Evolutionary conservation across 92 coral and sea anemone species (phyloP), one percentile per base, ranked within the genome.

Genomic region (Scolanthus callimorphus): DNA sequence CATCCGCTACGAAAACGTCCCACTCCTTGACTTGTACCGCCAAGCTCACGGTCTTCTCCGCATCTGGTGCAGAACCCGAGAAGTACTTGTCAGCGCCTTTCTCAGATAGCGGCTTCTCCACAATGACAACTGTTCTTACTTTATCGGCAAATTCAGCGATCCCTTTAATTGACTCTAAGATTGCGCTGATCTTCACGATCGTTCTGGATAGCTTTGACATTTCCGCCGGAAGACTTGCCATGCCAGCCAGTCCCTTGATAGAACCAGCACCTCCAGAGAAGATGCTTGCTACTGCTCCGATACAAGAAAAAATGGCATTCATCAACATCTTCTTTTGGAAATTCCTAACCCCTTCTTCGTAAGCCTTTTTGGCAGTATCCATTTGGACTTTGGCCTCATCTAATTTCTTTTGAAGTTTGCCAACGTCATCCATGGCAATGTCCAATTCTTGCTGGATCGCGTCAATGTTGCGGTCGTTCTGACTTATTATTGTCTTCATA

Each of bases 21-120:
- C 81, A 74, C 44, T 74, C 81, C 31, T 65, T 65, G 1, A 65
- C 20, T 74, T 65, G 48, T 25, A 74, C 67, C 0, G 81, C 81
- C 68, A 74, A 25, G 27, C 74, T 74, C 29, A 65, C 48, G 60
- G 48, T 66, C 11, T 74, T 65, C 20, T 57, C 0, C 54, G n/a
- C n/a, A n/a, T 74, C 74, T 1, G 81, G 81, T 25, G 57, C 27
- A 10, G 34, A 17, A 25, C 65, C 57, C 15, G 81, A 74, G 28
- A 48, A 74, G 54, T 65, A 65, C 19, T 65, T 67, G 0, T 68
- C 59, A 29, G 17, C 43, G 2, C 52, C 74, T n/a, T 17, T 44
- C 38, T 69, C 15, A 28, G 74, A 51, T 34, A 55, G 65, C 17
- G 81, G 74, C 13, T 56, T 24, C 11, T 65, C 20, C 20, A 65